These are phyloP conservation scores for Biston betularia DNA, from an alignment of 2,888 invertebrate species.

Conservation along the genomic window DNA sequence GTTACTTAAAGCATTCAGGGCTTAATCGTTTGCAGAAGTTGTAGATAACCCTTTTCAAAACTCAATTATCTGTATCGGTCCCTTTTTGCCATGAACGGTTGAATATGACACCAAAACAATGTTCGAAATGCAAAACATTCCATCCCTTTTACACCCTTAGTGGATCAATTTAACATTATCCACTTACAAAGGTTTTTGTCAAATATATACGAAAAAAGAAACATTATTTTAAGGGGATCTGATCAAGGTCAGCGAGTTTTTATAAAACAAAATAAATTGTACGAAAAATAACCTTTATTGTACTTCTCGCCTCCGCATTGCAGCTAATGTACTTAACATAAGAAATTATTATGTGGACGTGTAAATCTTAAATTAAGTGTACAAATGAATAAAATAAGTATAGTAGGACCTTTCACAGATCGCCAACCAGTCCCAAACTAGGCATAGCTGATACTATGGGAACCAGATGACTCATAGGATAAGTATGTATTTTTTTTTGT, in stretches of 20 bases:
- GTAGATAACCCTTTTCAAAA: constrained; percentile 11
- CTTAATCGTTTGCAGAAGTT: constrained; percentile 2
- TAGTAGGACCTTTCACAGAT: too few species aligned
- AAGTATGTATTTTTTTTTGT: too few species aligned
- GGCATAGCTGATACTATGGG: too few species aligned
- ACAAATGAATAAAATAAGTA: too few species aligned
- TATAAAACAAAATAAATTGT: not conserved
- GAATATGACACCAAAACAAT: constrained; percentile 23
- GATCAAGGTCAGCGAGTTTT: too few species aligned
- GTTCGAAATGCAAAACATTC: constrained; percentile 19
- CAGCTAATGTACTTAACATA: too few species aligned
- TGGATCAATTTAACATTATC: constrained; percentile 20
- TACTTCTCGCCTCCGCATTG: too few species aligned
- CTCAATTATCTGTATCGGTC: constrained; percentile 22
- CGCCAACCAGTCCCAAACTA: too few species aligned
- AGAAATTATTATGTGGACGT: too few species aligned
- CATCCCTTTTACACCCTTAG: constrained; percentile 22
- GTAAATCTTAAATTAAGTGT: too few species aligned
- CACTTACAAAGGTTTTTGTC: constrained; percentile 3
- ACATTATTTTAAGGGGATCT: not conserved
- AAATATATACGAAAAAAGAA: not conserved
- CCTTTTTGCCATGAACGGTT: constrained; percentile 12
- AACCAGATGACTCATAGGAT: too few species aligned
- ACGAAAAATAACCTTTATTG: too few species aligned
- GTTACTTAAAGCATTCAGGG: not conserved